These are phyloP conservation scores for Tadarida brasiliensis DNA, from an alignment of 2,797 vertebrate species.

Conservation along the genomic window DNA sequence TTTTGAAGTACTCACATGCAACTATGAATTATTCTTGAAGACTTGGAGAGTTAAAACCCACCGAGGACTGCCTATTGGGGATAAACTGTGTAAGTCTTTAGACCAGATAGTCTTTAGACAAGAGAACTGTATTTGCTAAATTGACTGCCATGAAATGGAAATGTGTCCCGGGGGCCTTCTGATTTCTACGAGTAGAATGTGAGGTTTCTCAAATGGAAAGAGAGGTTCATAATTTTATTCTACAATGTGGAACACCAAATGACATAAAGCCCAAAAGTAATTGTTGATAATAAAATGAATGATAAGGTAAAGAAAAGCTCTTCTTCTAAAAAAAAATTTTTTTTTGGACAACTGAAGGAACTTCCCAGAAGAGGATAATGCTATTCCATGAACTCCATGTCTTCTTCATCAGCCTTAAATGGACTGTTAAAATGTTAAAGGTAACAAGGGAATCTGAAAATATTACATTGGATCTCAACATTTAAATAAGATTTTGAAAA, in stretches of 20 bases:
- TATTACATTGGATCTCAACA: neutral
- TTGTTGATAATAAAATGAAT: neutral
- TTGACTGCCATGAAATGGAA: neutral
- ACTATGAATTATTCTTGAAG: neutral
- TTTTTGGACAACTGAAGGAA: neutral
- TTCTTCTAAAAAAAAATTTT: neutral
- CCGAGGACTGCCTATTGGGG: neutral
- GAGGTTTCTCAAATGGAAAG: neutral
- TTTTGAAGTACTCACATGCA: neutral
- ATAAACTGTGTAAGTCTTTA: neutral
- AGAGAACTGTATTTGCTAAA: neutral
- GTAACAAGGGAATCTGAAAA: conserved; percentile 6
- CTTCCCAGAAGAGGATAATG: neutral
- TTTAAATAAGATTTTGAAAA: conserved; percentile 25
- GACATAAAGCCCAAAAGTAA: neutral
- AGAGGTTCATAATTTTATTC: neutral
- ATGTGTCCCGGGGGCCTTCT: neutral
- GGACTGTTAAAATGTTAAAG: neutral
- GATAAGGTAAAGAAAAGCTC: neutral
- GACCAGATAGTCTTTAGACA: neutral
- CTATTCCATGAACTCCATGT: neutral
- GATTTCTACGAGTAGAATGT: neutral
- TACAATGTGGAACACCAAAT: neutral
- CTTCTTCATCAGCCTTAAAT: neutral
- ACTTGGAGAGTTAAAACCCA: neutral